Evolutionary conservation across 2,797 vertebrate genomes (phyloP), one percentile per base, ranked within the genome.

Genomic region (Sebastes kiyomatsui): DNA sequence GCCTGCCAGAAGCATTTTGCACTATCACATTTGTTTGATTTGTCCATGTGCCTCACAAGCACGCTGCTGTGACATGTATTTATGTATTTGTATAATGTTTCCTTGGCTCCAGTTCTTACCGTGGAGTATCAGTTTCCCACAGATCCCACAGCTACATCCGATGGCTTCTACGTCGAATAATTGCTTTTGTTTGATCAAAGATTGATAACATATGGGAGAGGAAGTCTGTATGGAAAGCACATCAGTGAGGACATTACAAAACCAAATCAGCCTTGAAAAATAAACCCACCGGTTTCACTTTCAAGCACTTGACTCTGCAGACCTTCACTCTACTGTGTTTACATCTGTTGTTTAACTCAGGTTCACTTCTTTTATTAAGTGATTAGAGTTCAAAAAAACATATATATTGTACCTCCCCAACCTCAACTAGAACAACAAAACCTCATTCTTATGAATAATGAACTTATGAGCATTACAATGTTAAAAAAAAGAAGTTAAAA

Each of bases 61-160:
- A 74, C 71, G 61, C 68, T 33, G 66, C 77, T 64, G 35, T 77
- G 33, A 59, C 74, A 27, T 77, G 58, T 71, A 74, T 89, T 83
- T 80, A 83, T 87, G 54, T 79, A 66, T 87, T 78, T 87, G 69
- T 74, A 30, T 66, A 75, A 84, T 72, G 75, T 87, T 88, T 87
- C 81, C 72, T 66, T 70, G 67, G 77, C 67, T 25, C 55, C 10
- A 2, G 3, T 46, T 85, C 71, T 79, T 71, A 84, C 62, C 55
- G 3, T 4, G 28, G 58, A 69, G 81, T 80, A 78, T 89, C 82
- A 33, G 27, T 80, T 92, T 87, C 67, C 82, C 23, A 74, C 49
- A 42, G 62, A 91, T 87, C 67, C 81, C 23, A 74, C 49, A 35
- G 62, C 61, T 59, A 32, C 60, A 82, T 75, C 55, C 6, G 30